Conservation (phyloP, 2,888 invertebrate species). For the Drosophila histrio region DNA sequence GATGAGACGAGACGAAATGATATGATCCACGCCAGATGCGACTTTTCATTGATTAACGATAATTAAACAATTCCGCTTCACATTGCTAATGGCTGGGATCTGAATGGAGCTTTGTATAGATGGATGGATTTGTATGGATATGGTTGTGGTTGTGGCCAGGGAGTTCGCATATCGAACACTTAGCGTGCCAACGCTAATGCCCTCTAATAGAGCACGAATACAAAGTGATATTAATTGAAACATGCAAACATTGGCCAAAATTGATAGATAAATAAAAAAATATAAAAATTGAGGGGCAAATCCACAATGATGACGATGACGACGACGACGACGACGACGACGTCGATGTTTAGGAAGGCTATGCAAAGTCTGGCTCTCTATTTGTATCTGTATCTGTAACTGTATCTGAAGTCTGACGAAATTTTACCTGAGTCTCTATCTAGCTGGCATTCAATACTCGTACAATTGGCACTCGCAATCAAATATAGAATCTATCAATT, state of each 20-base stretch:
- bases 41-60: conserved; percentile 54
- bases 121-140: conserved; percentile 1
- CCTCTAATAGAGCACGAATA: conserved; percentile 59
- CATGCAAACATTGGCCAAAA: conserved; percentile 52
- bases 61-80: conserved; percentile 56
- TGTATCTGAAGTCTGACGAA: conserved; percentile 10
- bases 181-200: conserved; percentile 63
- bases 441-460: conserved; percentile 8
- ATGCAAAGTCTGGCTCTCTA: conserved; percentile 55
- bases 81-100: conserved; percentile 41
- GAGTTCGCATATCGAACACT: conserved; percentile 53
- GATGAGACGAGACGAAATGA: neutral
- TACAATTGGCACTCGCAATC: conserved; percentile 48
- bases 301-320: conserved; percentile 26
- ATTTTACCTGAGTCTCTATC: conserved; percentile 21
- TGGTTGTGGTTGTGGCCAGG: conserved; percentile 7
- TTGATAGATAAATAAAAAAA: conserved; percentile 30
- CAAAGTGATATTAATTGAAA: conserved; percentile 68
- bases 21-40: neutral
- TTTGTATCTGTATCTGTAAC: neutral
- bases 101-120: conserved; percentile 34
- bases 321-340: conserved; percentile 21
- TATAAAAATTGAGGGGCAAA: conserved; percentile 36
- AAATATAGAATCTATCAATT: conserved; percentile 59
- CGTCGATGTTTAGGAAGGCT: conserved; percentile 41